phyloP scores from a whole-genome alignment of 1,140 invertebrate species.

The Hylyphantes graminicola region DNA sequence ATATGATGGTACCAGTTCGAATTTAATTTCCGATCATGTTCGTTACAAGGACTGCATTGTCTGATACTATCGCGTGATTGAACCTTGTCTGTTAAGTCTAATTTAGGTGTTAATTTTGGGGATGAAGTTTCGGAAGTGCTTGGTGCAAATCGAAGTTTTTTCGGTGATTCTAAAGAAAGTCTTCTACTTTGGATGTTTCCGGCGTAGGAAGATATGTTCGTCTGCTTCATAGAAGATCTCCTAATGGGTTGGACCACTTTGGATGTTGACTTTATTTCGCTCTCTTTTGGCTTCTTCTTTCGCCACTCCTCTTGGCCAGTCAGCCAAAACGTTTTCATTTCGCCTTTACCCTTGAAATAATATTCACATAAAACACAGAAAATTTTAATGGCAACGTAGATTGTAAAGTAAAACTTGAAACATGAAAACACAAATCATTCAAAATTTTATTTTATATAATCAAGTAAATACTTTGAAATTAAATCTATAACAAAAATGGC shows the following conservation, averaged over 20 bases:
- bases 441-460: not conserved
- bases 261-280: not conserved
- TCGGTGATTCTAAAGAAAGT: conserved; percentile 15
- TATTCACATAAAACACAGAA: not conserved
- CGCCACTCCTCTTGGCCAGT: conserved; percentile 76
- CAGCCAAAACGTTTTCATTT: conserved; percentile 89
- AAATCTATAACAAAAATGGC: not conserved
- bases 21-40: too few relatives aligned
- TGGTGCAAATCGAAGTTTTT: not conserved
- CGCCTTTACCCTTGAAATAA: conserved; percentile 80
- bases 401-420: not conserved
- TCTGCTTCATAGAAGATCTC: conserved; percentile 27
- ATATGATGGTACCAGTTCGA: too few relatives aligned
- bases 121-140: too few relatives aligned
- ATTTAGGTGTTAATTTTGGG: too few relatives aligned
- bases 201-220: not conserved
- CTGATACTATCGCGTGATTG: too few relatives aligned
- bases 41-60: too few relatives aligned
- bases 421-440: not conserved
- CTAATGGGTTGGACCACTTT: not conserved
- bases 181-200: not conserved
- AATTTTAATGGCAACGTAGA: not conserved
- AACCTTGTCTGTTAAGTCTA: too few relatives aligned
- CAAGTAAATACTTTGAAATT: not conserved
- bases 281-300: not conserved